Conservation (phyloP, 1,140 invertebrate genomes). For the Neoseiulus cucumeris region DNA sequence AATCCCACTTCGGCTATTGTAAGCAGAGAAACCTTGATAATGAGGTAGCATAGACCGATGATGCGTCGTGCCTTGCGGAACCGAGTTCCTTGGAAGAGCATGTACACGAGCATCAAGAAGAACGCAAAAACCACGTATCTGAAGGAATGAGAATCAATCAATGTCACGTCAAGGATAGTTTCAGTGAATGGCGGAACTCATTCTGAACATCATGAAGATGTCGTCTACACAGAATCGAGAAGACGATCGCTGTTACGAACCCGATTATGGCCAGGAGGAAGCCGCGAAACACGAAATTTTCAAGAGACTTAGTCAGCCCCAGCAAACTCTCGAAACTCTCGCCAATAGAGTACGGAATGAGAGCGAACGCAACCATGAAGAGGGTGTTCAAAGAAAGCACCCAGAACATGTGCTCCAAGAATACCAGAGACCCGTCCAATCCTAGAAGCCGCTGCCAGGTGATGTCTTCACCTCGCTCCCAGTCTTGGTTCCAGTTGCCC, state of each 20-base stretch:
- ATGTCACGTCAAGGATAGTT: no score
- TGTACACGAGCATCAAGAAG: conserved; percentile 13
- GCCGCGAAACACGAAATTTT: background rate
- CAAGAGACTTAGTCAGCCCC: background rate
- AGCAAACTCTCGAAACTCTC: background rate
- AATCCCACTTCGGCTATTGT: conserved; percentile 89
- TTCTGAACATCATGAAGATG: no score
- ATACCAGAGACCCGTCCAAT: conserved; percentile 85
- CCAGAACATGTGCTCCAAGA: conserved; percentile 98
- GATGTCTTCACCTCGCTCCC: conserved; percentile 90
- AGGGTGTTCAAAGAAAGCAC: conserved; percentile 89
- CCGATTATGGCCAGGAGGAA: background rate
- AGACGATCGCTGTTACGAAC: background rate
- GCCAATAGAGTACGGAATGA: background rate
- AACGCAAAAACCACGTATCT: conserved; percentile 9
- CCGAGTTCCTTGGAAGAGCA: conserved; percentile 10
- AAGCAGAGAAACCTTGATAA: conserved; percentile 77
- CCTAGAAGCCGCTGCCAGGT: conserved; percentile 93
- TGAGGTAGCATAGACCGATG: conserved; percentile 82
- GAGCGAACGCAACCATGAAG: conserved; percentile 57
- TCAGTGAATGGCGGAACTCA: no score
- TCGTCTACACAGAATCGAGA: no score
- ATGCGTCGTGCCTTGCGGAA: conserved; percentile 31
- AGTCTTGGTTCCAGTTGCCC: conserved; percentile 86
- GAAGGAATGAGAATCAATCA: background rate